Evolutionary conservation across 2,888 invertebrate species (phyloP), one percentile per base, ranked within the genome.

Genomic region (Drosophila austrosaltans): DNA sequence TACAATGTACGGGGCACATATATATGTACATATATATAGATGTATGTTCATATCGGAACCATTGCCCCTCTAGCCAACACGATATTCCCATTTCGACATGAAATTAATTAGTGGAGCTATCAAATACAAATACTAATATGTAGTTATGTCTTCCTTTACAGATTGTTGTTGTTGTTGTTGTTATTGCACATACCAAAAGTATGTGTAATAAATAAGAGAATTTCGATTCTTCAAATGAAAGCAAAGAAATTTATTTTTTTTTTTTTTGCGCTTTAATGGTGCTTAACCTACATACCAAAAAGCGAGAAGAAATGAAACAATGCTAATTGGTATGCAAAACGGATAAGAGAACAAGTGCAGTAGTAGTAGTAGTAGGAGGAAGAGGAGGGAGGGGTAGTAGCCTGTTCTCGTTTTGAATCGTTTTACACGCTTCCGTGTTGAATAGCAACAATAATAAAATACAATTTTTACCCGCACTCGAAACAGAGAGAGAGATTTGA

Each of bases 91-190:
- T 20, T 70, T 61, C 63, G 66, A 83, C 78, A 72, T 58, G 68
- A 82, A 72, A 71, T 81, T 86, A 83, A 88, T 88, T 88, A 88
- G 69, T 48, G 75, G 75, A 63, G 61, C 56, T 65, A 59, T 60
- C 65, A 64, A 60, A 61, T 39, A 42, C 12, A 72, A 56, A 66
- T 22, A 30, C 56, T 57, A 61, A 61, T 42, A 59, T 73, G 59
- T 58, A 48, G 61, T 68, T 61, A 74, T 57, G 10, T 25, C 48
- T 72, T 68, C 53, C 12, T 22, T 53, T 57, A 32, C 62, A 42
- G 20, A 20, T 44, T 44, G 16, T 36, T 36, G 32, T 36, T 36
- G 1, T 44, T 32, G 20, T 25, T 48, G 10, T 4, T 20, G 4
- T 12, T 48, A 25, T 48, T 48, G 48, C n/a, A 69, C 64, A 82